Evolutionary conservation across 2,797 vertebrate genomes (phyloP).

Genomic region (Brachyalestes nurse): DNA sequence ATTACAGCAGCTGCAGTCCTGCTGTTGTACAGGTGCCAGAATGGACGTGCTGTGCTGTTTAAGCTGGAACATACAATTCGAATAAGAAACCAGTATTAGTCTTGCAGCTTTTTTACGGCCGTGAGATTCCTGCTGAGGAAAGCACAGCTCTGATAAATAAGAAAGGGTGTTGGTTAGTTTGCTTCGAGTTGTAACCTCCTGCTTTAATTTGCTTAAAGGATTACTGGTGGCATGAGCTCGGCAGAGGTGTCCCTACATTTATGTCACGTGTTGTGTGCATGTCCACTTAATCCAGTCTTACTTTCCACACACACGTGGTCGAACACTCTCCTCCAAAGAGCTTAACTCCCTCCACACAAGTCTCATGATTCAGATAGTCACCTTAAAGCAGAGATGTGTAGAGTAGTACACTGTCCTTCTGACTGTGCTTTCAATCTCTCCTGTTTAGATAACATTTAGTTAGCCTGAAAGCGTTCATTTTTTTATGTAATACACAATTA

Average conservation of each 20-base stretch:
- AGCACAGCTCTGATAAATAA: not conserved
- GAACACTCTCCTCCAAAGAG: not conserved
- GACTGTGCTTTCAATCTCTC: no score
- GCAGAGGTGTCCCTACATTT: constrained; percentile 23
- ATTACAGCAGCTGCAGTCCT: no score
- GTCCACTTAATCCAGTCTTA: constrained; percentile 9
- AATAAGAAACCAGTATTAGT: not conserved
- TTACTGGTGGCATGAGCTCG: constrained; percentile 44
- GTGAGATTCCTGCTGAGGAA: not conserved
- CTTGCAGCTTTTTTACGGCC: not conserved
- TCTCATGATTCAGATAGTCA: not conserved
- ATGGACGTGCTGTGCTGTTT: not conserved
- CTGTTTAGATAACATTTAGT: no score
- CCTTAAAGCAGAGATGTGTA: not conserved
- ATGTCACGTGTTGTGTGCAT: constrained; percentile 40
- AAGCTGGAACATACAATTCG: not conserved
- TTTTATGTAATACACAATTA: no score
- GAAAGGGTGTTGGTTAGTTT: not conserved
- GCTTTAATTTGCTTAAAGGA: constrained; percentile 58
- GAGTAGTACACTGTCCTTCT: not conserved
- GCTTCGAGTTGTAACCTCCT: constrained; percentile 4
- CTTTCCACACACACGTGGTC: constrained; percentile 22
- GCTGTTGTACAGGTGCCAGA: not conserved
- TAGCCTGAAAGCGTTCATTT: no score
- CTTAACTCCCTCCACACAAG: not conserved